Percentiles rank a stretch among this genome's conserved stretches.
phyloP scores from a whole-genome alignment of 2,113 vertebrate species.

The Daphoenositta chrysoptera region DNA sequence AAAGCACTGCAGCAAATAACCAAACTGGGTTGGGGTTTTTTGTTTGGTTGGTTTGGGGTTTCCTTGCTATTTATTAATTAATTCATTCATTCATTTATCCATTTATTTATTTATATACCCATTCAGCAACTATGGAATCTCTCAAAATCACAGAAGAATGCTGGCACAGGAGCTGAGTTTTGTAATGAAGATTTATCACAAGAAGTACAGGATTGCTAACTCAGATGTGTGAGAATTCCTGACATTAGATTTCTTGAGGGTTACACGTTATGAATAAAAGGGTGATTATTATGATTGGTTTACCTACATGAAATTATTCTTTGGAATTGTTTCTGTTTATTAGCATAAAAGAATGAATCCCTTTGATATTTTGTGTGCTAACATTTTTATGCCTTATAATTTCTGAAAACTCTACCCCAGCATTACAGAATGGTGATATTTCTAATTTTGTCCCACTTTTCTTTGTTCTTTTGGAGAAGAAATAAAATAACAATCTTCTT shows the following conservation, averaged over 20 bases:
- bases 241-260: not conserved
- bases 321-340: not conserved
- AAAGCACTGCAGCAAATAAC: not conserved
- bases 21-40: accelerated
- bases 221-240: not conserved
- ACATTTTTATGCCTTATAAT: not conserved
- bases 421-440: not conserved
- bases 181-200: not conserved
- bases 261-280: not conserved
- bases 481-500: not conserved
- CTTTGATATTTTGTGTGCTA: not conserved
- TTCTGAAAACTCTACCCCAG: not conserved
- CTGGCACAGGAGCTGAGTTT: not conserved
- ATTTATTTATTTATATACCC: not conserved
- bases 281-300: conserved; percentile 6
- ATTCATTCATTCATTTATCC: not conserved
- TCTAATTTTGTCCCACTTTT: not conserved
- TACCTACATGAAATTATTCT: not conserved
- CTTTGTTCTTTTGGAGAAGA: not conserved
- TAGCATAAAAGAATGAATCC: not conserved
- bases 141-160: not conserved
- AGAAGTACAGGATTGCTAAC: not conserved
- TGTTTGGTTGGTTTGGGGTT: accelerated
- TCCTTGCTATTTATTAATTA: not conserved
- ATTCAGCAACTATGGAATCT: not conserved